phyloP scores from a whole-genome alignment of 2,888 invertebrate species.

The Melinopterus prodromus region DNA sequence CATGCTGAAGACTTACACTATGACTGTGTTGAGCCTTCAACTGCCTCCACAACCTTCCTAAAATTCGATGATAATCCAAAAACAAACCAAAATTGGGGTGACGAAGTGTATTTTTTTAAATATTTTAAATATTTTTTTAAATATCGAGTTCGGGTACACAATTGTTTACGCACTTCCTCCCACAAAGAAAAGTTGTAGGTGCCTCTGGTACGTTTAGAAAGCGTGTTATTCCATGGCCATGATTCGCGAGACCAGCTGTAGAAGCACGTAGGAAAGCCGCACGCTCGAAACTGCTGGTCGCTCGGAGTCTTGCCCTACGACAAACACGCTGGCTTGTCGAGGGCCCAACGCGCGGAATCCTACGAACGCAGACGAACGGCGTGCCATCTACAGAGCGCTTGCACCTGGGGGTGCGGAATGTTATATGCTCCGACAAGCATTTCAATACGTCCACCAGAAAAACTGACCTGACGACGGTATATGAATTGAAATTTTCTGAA shows the following conservation, averaged over 20 bases:
- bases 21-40: no score
- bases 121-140: no score
- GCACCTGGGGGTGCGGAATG: neutral
- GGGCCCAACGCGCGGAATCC: neutral
- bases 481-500: no score
- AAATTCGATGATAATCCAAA: no score
- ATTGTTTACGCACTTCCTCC: no score
- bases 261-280: neutral
- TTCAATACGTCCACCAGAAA: neutral
- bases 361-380: neutral
- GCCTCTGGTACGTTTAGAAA: neutral
- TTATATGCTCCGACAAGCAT: neutral
- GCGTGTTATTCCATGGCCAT: neutral
- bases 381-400: neutral
- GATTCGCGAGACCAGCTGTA: neutral
- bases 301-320: neutral
- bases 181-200: no score
- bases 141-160: no score
- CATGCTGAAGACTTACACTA: no score
- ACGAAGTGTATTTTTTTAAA: no score
- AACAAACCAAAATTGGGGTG: no score
- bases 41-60: no score
- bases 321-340: neutral
- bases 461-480: neutral
- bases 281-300: neutral